Conservation (phyloP, 2,797 vertebrate genomes). For the Lophotriccus pileatus region DNA sequence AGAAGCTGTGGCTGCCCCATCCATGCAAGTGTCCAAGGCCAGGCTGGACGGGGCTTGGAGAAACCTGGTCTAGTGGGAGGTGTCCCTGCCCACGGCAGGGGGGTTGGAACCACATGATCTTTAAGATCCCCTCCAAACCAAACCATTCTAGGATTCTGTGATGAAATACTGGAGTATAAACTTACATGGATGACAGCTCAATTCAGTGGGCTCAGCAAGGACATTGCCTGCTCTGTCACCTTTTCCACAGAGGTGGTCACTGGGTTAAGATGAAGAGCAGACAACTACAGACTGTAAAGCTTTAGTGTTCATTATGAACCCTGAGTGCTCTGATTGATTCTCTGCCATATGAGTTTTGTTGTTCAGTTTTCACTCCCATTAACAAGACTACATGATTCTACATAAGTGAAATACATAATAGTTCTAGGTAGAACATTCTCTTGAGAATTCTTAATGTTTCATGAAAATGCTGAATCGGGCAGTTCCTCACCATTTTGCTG, state of each 20-base stretch:
- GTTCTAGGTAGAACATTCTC: background rate
- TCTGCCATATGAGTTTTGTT: background rate
- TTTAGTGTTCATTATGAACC: background rate
- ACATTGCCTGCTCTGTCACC: background rate
- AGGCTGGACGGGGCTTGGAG: background rate
- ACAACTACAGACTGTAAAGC: background rate
- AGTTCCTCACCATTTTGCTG: background rate
- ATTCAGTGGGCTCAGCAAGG: background rate
- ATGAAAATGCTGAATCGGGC: background rate
- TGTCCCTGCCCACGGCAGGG: background rate
- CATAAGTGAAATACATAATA: background rate
- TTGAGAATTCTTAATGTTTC: background rate
- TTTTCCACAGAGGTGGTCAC: background rate
- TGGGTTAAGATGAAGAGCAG: background rate
- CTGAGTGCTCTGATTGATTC: background rate
- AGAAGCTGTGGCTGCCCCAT: background rate
- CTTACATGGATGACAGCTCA: background rate
- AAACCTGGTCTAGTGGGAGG: background rate
- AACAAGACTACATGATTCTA: background rate
- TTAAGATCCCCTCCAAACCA: background rate
- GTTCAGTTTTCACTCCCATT: background rate
- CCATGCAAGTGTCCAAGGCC: background rate
- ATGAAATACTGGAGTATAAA: background rate
- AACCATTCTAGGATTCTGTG: background rate
- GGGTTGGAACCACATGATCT: accelerated